A percentile compares a stretch with the other conserved stretches of the same genome.
Evolutionary conservation across 2,888 invertebrate genomes (phyloP).

Genomic region (Hydroisotoma schaefferi): DNA sequence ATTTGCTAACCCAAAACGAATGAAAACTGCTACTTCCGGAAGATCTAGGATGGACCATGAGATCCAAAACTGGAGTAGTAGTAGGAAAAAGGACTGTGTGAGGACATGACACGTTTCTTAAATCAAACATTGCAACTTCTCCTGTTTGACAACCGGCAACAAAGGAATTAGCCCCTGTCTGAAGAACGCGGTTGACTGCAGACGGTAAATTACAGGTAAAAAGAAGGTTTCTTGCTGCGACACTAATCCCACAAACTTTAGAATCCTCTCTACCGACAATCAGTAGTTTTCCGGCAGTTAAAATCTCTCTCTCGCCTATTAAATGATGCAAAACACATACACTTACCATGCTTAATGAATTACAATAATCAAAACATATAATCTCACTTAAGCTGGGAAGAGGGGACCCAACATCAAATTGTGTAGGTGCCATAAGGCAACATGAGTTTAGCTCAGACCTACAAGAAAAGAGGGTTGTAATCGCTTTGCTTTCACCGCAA

Average conservation of each 20-base stretch:
- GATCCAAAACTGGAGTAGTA: conserved; percentile 38
- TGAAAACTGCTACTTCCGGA: too few relatives aligned
- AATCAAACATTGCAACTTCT: conserved; percentile 36
- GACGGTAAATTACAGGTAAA: conserved; percentile 54
- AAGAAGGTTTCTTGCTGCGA: conserved; percentile 57
- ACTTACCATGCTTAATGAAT: neutral
- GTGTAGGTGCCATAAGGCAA: conserved; percentile 40
- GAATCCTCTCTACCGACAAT: conserved; percentile 64
- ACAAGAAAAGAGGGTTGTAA: conserved; percentile 57
- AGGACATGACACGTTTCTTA: conserved; percentile 30
- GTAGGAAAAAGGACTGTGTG: conserved; percentile 33
- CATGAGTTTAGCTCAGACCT: conserved; percentile 62
- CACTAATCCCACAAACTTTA: conserved; percentile 57
- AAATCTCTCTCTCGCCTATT: conserved; percentile 58
- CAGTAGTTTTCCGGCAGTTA: conserved; percentile 62
- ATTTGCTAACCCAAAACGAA: conserved; percentile 42
- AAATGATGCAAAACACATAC: conserved; percentile 10
- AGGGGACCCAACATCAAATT: conserved; percentile 23
- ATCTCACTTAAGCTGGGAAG: conserved; percentile 25
- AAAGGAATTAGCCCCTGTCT: conserved; percentile 56
- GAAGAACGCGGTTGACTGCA: conserved; percentile 60
- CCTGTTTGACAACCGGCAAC: conserved; percentile 62
- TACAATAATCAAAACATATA: neutral
- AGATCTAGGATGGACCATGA: conserved; percentile 42
- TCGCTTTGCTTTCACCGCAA: conserved; percentile 61